Evolutionary conservation across 2,113 vertebrate species (phyloP), one percentile per base, ranked within the genome.

Genomic region (Petroica traversi): DNA sequence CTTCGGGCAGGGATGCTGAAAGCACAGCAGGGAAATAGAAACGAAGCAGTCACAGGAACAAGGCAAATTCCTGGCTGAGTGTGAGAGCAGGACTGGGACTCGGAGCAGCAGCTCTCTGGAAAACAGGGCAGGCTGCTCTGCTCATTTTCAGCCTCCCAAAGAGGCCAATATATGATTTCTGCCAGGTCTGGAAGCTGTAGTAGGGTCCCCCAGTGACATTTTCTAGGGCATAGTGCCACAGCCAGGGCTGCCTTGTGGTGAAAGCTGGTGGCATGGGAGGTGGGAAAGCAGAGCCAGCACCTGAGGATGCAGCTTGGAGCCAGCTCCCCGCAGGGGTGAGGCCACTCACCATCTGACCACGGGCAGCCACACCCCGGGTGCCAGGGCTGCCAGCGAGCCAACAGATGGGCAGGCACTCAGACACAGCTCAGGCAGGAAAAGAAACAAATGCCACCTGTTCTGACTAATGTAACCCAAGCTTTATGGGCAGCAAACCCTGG

Each of bases 251-350:
- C 45, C 69, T 75, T 68, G 57, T 89, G 45, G 25, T 84, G 73
- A 63, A 55, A 78, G 68, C 83, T 84, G 89, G 86, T 89, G 74
- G 68, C 61, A 34, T 41, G 62, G 84, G 86, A 81, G 58, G 59
- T 52, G 40, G 69, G 77, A 45, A 55, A 67, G 62, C 31, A 68
- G 52, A 82, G 66, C 59, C 63, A 84, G 1, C 89, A 91, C 61
- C 84, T 94, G 93, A 91, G 58, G 84, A 75, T 64, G 68, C 72
- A 87, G 64, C 87, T 87, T 24, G 6, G 84, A 92, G 91, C 91
- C 94, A 93, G 73, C 34, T 86, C 94, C 84, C 84, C 0, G 3
- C 76, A 20, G 19, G 48, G 29, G 28, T 38, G 73, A 78, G 81
- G 64, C n/a, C 91, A 75, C 61, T 85, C 1, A 0, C 88, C 91